A percentile compares a stretch with the other conserved stretches of the same genome.
phyloP scores from a whole-genome alignment of 2,888 invertebrate genomes.

The Phlogophora meticulosa region DNA sequence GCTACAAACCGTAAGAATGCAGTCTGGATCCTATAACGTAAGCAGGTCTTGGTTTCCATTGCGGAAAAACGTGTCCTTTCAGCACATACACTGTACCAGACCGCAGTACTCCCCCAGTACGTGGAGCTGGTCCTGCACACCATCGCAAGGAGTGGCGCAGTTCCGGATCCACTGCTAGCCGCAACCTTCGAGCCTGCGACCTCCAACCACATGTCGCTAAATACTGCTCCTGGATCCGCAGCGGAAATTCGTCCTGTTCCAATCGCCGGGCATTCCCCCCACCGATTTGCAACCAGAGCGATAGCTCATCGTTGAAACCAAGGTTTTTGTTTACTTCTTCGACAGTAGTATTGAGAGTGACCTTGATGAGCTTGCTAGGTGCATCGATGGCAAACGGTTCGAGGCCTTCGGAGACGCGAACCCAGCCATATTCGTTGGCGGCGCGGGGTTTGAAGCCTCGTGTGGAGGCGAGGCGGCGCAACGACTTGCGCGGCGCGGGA shows the following conservation, averaged over 20 bases:
- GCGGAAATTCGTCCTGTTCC: constrained; percentile 89
- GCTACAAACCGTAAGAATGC: constrained; percentile 89
- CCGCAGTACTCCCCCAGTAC: constrained; percentile 82
- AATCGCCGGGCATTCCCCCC: constrained; percentile 90
- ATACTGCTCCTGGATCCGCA: constrained; percentile 92
- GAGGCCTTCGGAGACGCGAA: constrained; percentile 92
- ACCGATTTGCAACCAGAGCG: constrained; percentile 91
- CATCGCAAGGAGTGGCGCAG: constrained; percentile 92
- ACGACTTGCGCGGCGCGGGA: constrained; percentile 85
- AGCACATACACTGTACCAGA: constrained; percentile 91
- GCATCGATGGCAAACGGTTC: constrained; percentile 88
- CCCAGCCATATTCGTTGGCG: constrained; percentile 90
- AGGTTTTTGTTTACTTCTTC: constrained; percentile 89
- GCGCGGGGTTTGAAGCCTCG: constrained; percentile 85
- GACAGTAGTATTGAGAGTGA: constrained; percentile 91
- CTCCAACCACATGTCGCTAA: constrained; percentile 91
- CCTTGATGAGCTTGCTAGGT: constrained; percentile 90
- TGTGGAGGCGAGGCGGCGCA: constrained; percentile 89
- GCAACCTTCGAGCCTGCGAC: constrained; percentile 90
- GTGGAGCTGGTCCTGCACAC: constrained; percentile 91
- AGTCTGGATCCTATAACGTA: constrained; percentile 92
- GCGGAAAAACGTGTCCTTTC: constrained; percentile 93
- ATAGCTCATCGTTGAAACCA: constrained; percentile 87
- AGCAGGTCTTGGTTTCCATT: constrained; percentile 92
- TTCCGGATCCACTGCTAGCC: constrained; percentile 93